These are phyloP conservation scores for Martes flavigula DNA, from an alignment of 2,797 vertebrate genomes.

Conservation along the genomic window DNA sequence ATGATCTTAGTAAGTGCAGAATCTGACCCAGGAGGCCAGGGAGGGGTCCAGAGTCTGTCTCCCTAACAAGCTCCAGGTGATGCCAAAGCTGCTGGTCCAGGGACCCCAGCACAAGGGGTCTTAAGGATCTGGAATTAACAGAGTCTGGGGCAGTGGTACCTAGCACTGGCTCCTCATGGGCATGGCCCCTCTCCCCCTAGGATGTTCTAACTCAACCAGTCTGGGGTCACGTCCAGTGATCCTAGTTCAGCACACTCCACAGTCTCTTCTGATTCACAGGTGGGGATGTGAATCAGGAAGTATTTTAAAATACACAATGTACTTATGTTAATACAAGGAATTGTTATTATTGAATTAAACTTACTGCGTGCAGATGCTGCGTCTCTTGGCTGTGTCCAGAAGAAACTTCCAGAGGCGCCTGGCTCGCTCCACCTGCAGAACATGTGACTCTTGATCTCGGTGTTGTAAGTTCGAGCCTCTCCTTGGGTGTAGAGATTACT, in stretches of 20 bases:
- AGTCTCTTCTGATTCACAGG: neutral
- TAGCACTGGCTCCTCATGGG: neutral
- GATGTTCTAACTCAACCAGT: neutral
- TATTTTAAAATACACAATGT: neutral
- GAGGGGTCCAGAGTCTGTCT: neutral
- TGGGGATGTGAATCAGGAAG: neutral
- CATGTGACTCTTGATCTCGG: neutral
- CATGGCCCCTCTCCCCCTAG: neutral
- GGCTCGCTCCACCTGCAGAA: neutral
- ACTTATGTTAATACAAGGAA: neutral
- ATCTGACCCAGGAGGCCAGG: neutral
- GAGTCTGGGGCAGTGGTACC: no score
- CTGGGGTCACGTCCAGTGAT: neutral
- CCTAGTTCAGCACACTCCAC: neutral
- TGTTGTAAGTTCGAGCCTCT: neutral
- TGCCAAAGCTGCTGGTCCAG: neutral
- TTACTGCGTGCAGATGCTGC: neutral
- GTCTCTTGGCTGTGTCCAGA: neutral
- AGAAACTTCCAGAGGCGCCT: neutral
- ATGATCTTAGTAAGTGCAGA: neutral
- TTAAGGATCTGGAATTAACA: neutral
- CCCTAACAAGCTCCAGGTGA: neutral
- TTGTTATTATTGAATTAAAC: neutral
- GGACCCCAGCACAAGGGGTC: neutral
- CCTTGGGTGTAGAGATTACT: neutral